Conservation (phyloP, 2,113 vertebrate species). For the Macquaria ambigua region DNA sequence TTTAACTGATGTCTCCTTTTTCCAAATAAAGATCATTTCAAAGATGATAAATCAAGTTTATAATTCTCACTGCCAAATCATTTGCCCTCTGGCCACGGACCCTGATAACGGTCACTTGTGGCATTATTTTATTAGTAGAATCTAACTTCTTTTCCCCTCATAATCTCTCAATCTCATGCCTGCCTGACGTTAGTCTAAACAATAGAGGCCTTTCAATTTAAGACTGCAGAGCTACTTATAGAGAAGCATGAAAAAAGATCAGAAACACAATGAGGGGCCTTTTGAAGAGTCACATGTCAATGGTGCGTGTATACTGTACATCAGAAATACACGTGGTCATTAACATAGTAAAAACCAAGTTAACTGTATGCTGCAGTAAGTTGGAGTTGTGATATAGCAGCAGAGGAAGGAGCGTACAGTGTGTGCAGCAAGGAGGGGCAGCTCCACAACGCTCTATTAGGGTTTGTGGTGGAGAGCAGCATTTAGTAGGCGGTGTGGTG, state of each 20-base stretch:
- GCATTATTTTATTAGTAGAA: conserved; percentile 4
- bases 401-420: conserved; percentile 14
- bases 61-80: conserved; percentile 11
- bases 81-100: background rate
- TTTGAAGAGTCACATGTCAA: conserved; percentile 66
- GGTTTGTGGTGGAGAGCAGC: conserved; percentile 64
- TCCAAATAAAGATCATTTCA: background rate
- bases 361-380: background rate
- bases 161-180: conserved; percentile 59
- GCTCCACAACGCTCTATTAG: conserved; percentile 55
- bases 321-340: conserved; percentile 17
- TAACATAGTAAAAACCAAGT: conserved; percentile 16
- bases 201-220: conserved; percentile 72
- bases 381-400: conserved; percentile 6
- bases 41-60: background rate
- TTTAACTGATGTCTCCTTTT: background rate
- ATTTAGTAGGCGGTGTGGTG: conserved; percentile 46
- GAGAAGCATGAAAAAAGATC: conserved; percentile 42
- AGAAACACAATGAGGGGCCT: conserved; percentile 48
- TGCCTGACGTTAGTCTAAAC: conserved; percentile 56
- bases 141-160: conserved; percentile 18
- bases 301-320: conserved; percentile 11
- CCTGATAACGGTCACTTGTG: conserved; percentile 1
- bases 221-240: conserved; percentile 58
- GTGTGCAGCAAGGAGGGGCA: conserved; percentile 50